Base-by-base conservation (phyloP, 2,888 invertebrate species). In the Leptinotarsa peninsularis region DNA sequence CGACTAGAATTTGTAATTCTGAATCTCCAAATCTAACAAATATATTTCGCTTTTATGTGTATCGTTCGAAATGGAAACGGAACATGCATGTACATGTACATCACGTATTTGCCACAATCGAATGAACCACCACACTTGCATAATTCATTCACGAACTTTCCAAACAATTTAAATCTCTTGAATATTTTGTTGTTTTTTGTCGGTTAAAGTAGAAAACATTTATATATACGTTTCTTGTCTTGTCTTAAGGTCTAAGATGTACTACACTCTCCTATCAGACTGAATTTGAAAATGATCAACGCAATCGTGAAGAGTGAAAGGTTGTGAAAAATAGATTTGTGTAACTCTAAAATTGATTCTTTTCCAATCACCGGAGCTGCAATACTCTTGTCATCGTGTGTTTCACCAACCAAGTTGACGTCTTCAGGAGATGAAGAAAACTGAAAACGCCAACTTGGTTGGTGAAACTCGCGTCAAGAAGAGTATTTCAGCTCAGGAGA, bases 61-160 rank as follows among this genome's bases (percentile, higher is more conserved):
- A 52, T 52, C 1, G n/a, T 4, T 52, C 52, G 52, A 52, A 52
- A 15, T 52, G 52, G n/a, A 52, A 52, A 52, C 52, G n/a, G 52
- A n/a, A 52, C 3, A 4, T 52, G 7, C 52, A 52, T 52, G 52
- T 50, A 50, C 15, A 50, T 14, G 17, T 52, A 15, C 7, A 52
- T 52, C 58, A 58, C 58, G 23, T 58, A 21, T 14, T 14, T 58
- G 21, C 4, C 58, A 23, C 58, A 23, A 58, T 58, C 23, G 21
- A 21, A 23, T 23, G 14, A 4, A 58, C 58, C 17, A 56, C n/a
- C 17, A 33, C 63, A 27, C 33, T 63, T 63, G 63, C 63, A 63
- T 63, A 63, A 63, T 63, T 27, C 63, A 63, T 63, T 43, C 4
- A 10, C 7, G 43, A 33, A 63, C 63, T 63, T 63, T 63, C 63